Base-by-base conservation (phyloP, 2,797 vertebrate genomes). In the Sylvilagus floridanus region DNA sequence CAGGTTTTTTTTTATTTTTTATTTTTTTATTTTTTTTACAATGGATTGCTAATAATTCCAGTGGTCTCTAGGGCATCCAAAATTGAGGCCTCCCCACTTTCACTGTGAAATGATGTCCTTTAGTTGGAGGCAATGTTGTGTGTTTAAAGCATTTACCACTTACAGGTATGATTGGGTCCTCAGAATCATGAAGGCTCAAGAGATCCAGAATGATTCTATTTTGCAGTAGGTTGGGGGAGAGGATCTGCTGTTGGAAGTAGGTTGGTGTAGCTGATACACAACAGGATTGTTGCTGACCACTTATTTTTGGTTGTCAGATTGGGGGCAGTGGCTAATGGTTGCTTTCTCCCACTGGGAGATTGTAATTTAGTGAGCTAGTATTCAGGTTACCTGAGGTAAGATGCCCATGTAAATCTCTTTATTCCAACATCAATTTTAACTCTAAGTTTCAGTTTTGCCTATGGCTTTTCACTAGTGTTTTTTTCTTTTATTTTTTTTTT, bases 91-190 rank as follows among this genome's bases (percentile, higher is more conserved):
- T 72, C 30, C 47, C 5, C 69, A 28, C n/a, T 88, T 88, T 52
- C 26, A 50, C 35, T 81, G 24, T 95, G 24, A 90, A 92, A 37
- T 71, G 14, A 60, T 79, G 30, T 72, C 37, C 7, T 88, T 81
- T 92, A n/a, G 11, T 72, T 84, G 85, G 35, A 92, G 21, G 30
- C 16, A 78, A n/a, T 37, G 7, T 19, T 89, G 9, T 83, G 19
- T 57, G 13, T 93, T 88, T 30, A 91, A 68, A 91, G 7, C 21
- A 68, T 37, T 92, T 73, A 82, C 82, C 11, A n/a, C 30, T 72
- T 50, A 47, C 42, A 17, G 28, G 57, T 28, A 26, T 77, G 28
- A 28, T 8, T 21, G 37, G 88, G 13, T 62, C 85, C 10, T 82
- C 37, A 35, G 79, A 88, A 73, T 16, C 17, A 30, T 60, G 21